Evolutionary conservation across 2,888 invertebrate genomes (phyloP).

Genomic region (Malachius bipustulatus): DNA sequence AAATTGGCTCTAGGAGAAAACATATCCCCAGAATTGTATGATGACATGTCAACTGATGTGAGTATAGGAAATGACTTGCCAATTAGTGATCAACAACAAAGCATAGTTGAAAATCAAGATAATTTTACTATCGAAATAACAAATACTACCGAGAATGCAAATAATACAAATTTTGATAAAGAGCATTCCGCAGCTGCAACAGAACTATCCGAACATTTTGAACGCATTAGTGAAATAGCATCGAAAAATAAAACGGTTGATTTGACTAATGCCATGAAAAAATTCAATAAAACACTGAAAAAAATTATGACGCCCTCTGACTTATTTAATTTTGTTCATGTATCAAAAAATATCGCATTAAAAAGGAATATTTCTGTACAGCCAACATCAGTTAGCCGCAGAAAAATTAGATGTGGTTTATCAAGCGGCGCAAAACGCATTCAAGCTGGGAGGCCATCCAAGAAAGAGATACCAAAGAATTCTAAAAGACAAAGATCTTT

Average conservation of each 20-base stretch:
- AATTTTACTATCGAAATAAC: not conserved
- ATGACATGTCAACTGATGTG: slow-evolving; percentile 2
- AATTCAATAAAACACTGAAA: not conserved
- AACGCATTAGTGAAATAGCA: not conserved
- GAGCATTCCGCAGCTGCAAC: not conserved
- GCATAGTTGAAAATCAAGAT: not conserved
- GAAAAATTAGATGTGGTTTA: slow-evolving; percentile 2
- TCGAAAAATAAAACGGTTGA: not conserved
- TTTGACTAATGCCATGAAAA: not conserved
- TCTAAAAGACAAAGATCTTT: not conserved
- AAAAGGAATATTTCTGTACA: too few relatives aligned
- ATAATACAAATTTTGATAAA: not conserved
- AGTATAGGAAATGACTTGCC: not conserved
- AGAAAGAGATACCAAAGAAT: not conserved
- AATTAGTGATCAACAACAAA: not conserved
- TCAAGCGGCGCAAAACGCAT: not conserved
- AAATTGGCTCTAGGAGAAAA: slow-evolving; percentile 3
- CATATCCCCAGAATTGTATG: not conserved
- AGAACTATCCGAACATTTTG: not conserved
- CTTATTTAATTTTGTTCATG: not conserved
- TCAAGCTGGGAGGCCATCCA: slow-evolving; percentile 5
- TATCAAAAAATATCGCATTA: too few relatives aligned
- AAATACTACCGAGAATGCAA: too few relatives aligned
- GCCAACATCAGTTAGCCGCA: slow-evolving; percentile 6
- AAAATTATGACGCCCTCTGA: slow-evolving; percentile 3